Base-by-base conservation (phyloP, 1,140 invertebrate genomes). In the Pemphigus obesinymphae region DNA sequence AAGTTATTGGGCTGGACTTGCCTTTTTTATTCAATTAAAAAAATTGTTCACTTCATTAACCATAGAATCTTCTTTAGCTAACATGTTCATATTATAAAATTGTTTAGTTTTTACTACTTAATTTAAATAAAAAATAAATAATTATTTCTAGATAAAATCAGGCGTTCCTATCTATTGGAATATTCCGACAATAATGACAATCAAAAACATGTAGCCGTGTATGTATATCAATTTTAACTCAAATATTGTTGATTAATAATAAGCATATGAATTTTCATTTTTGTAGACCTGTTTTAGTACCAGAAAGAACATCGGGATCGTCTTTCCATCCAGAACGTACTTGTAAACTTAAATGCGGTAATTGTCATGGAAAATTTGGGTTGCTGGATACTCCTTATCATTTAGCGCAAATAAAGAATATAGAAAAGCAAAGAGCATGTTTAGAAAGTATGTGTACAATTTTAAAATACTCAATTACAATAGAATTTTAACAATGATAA, bases 361-460 rank as follows among this genome's bases (percentile, higher is more conserved):
- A 94, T 85, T 95, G 94, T 85, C 93, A 92, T 84, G 93, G 93
- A 13, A 95, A 94, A 86, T 95, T 95, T 84, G 93, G 93, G 0
- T 90, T 93, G 0, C 91, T 94, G 70, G 94, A 95, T 84, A 95
- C 93, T 0, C 94, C 93, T 0, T 94, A 93, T 87, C 94, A 95
- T 86, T 91, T 95, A 45, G 93, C 93, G 0, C 93, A 94, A 86
- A 92, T 95, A 86, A 95, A 95, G 85, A 93, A 92, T 40, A 88
- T 90, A 11, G 93, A 94, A 73, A 88, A 92, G 48, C 92, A 93
- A 85, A 91, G 92, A 84, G 94, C 93, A 85, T 93, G 94, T 53
- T 86, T 95, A 83, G 89, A 92, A 87, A 88, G 86, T 88, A 84
- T 83, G 84, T 80, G 31, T 45, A 45, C 8, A 45, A 11, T 5